These are phyloP conservation scores for Bombus sibiricus DNA, from an alignment of 1,140 invertebrate genomes.

Conservation along the genomic window DNA sequence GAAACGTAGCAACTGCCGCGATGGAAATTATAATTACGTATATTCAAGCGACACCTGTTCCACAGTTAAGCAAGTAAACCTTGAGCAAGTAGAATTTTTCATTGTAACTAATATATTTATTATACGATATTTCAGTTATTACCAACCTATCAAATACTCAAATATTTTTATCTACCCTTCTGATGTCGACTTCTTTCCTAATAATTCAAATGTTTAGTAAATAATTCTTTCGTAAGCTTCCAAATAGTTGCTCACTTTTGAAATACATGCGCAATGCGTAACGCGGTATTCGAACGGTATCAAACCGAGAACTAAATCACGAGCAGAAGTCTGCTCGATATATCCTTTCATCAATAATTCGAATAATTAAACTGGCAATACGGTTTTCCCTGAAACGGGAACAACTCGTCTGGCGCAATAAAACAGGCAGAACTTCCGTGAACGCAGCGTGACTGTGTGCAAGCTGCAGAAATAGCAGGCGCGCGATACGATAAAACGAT, in stretches of 20 bases:
- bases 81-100: not conserved
- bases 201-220: not conserved
- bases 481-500: slow-evolving; percentile 40
- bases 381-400: not conserved
- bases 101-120: not conserved
- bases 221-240: not conserved
- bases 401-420: not conserved
- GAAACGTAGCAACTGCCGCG: not conserved
- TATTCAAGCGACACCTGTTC: slow-evolving; percentile 18
- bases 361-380: not conserved
- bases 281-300: not conserved
- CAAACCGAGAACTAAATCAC: not conserved
- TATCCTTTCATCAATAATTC: not conserved
- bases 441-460: slow-evolving; percentile 15
- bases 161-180: no score
- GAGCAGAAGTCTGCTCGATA: no score
- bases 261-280: not conserved
- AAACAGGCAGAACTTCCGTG: slow-evolving; percentile 16
- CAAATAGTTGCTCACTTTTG: not conserved
- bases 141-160: no score
- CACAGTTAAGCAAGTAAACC: not conserved
- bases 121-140: not conserved
- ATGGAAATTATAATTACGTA: not conserved
- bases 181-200: not conserved
- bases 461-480: slow-evolving; percentile 31